Evolutionary conservation across 2,113 vertebrate species (phyloP).

Genomic region (Mirounga angustirostris): DNA sequence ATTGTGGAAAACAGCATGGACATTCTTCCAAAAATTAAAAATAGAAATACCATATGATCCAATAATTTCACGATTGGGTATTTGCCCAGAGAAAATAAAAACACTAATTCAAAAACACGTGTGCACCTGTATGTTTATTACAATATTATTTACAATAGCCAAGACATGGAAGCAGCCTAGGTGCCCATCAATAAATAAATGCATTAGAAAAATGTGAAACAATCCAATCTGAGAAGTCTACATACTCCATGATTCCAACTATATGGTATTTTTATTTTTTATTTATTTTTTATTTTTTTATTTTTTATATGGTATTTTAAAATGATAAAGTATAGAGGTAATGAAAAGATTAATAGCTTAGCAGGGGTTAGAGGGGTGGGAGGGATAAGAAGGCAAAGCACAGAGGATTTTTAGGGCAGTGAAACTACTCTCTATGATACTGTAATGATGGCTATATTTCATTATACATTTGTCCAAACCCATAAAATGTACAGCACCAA

Average conservation of each 20-base stretch:
- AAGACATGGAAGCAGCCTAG: background rate
- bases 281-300: too few species aligned
- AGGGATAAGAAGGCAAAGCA: background rate
- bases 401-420: background rate
- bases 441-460: background rate
- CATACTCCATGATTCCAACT: background rate
- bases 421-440: background rate
- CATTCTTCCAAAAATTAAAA: background rate
- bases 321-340: background rate
- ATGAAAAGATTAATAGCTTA: background rate
- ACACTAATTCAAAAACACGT: background rate
- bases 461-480: background rate
- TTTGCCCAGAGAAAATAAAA: background rate
- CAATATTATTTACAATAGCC: background rate
- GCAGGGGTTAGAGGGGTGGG: background rate
- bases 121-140: background rate
- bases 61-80: background rate
- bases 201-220: background rate
- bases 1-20: background rate
- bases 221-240: background rate
- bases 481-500: background rate
- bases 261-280: background rate
- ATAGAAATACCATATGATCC: background rate
- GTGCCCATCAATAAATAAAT: too few species aligned
- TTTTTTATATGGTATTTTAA: background rate